Percentiles rank a stretch among this genome's conserved stretches.
phyloP scores from a whole-genome alignment of 2,888 invertebrate species.

The Chelonus formosanus region DNA sequence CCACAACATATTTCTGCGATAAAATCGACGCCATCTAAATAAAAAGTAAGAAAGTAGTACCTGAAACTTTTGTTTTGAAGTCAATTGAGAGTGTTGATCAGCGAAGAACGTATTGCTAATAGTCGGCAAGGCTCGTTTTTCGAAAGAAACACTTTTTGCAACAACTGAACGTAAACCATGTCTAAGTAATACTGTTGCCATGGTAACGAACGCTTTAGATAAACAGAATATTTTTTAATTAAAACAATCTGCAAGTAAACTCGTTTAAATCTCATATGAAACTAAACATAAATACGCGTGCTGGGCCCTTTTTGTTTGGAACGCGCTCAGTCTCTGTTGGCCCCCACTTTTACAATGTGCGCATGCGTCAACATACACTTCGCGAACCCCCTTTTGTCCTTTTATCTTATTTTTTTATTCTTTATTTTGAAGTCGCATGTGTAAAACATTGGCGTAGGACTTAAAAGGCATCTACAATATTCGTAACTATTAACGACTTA shows the following conservation, averaged over 20 bases:
- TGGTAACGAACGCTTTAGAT: constrained; percentile 29
- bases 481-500: no score
- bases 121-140: constrained; percentile 39
- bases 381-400: constrained; percentile 30
- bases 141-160: constrained; percentile 44
- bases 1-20: no score
- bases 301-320: constrained; percentile 49
- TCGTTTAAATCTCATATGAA: constrained; percentile 23
- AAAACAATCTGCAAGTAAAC: constrained; percentile 1
- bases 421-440: constrained; percentile 23
- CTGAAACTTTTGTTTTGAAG: no score
- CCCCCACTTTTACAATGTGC: constrained; percentile 40
- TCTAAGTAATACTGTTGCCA: constrained; percentile 49
- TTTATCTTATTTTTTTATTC: constrained; percentile 21
- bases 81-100: background rate
- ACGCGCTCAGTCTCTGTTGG: constrained; percentile 13
- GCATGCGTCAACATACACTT: constrained; percentile 13
- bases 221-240: constrained; percentile 14
- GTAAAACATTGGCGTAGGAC: constrained; percentile 33
- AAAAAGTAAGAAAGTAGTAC: no score
- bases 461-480: constrained; percentile 11
- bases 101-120: constrained; percentile 29
- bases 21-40: no score
- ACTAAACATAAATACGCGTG: constrained; percentile 39
- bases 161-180: constrained; percentile 43